Conservation (phyloP, 1,140 invertebrate genomes). For the Diorhabda carinulata region DNA sequence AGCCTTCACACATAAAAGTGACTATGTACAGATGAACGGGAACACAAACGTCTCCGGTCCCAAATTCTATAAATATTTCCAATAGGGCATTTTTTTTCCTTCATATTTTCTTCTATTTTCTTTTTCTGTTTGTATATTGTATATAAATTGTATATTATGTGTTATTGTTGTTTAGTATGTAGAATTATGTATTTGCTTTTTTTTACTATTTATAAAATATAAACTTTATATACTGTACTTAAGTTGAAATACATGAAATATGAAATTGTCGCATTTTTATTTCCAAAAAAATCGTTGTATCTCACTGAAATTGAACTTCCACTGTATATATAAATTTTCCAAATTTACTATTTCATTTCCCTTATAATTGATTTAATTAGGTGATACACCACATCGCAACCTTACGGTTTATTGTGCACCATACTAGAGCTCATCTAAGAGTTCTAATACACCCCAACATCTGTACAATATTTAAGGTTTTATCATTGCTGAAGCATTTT, state of each 20-base stretch:
- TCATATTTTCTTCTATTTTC: not conserved
- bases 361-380: too few species aligned
- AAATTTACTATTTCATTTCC: too few species aligned
- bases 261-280: not conserved
- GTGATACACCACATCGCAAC: too few species aligned
- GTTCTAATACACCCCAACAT: too few species aligned
- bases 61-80: slow-evolving; percentile 40
- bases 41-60: slow-evolving; percentile 26
- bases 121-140: slow-evolving; percentile 25
- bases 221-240: slow-evolving; percentile 18
- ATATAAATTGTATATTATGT: slow-evolving; percentile 23
- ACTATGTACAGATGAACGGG: slow-evolving; percentile 17
- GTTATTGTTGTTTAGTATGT: slow-evolving; percentile 22
- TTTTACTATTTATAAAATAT: slow-evolving; percentile 17
- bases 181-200: slow-evolving; percentile 18
- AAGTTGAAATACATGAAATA: slow-evolving; percentile 16
- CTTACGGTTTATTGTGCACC: too few species aligned
- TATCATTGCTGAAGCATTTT: too few species aligned
- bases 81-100: slow-evolving; percentile 19
- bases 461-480: too few species aligned
- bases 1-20: slow-evolving; percentile 26
- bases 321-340: too few species aligned
- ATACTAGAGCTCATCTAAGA: too few species aligned
- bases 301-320: too few species aligned
- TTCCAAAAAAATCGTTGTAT: too few species aligned